A percentile compares a stretch with the other conserved stretches of the same genome.
phyloP scores from a whole-genome alignment of 2,797 vertebrate species.

The Danio choprae region DNA sequence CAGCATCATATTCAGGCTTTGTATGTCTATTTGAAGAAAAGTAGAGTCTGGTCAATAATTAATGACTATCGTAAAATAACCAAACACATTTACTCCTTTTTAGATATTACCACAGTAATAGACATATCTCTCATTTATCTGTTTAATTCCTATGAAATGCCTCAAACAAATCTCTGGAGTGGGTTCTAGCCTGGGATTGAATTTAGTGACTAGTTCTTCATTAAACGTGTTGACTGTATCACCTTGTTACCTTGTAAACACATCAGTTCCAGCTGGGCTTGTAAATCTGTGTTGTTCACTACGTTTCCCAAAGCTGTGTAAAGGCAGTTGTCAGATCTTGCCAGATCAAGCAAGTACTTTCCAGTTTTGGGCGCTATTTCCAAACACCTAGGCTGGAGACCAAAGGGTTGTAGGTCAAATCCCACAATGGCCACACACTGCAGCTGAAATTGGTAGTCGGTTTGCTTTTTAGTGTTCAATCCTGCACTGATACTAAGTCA shows the following conservation, averaged over 20 bases:
- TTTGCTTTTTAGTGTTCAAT: too few species aligned
- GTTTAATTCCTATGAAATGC: neutral
- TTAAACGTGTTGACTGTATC: neutral
- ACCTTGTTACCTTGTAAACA: neutral
- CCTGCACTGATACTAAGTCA: too few species aligned
- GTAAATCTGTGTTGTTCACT: neutral
- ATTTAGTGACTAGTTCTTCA: neutral
- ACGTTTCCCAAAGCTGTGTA: neutral
- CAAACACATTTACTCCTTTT: neutral
- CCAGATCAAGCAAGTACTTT: neutral
- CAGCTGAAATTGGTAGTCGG: too few species aligned
- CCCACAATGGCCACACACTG: too few species aligned
- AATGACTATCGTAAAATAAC: neutral
- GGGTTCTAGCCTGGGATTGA: too few species aligned
- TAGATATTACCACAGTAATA: too few species aligned
- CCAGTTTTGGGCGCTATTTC: neutral
- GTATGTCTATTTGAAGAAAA: too few species aligned
- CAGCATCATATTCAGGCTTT: too few species aligned
- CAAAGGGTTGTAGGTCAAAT: neutral
- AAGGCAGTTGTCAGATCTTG: neutral
- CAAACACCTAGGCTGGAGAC: neutral
- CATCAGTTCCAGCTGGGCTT: neutral
- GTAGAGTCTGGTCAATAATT: too few species aligned
- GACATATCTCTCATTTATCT: neutral
- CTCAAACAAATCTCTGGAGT: neutral